These are phyloP conservation scores for Dysidea cf. avara DNA, from an alignment of 37 sponge, comb jelly and placozoan genomes.

Conservation along the genomic window DNA sequence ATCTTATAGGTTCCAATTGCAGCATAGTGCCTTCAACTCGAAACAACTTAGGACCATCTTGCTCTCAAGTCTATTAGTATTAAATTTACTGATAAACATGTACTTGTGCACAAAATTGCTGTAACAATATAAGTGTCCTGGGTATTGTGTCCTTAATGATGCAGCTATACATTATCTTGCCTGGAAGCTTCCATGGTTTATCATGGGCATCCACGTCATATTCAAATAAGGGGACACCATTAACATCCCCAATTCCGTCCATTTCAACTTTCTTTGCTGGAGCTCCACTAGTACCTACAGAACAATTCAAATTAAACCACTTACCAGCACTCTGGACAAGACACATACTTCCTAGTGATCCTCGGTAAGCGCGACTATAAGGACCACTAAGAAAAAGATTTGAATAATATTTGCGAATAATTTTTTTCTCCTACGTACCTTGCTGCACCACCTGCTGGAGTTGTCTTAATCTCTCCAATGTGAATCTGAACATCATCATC, in stretches of 20 bases:
- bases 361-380: background rate
- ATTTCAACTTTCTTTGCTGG: constrained; percentile 79
- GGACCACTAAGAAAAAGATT: background rate
- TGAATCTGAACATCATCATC: constrained; percentile 92
- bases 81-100: no score
- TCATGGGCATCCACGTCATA: constrained; percentile 83
- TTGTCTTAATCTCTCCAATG: constrained; percentile 74
- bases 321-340: background rate
- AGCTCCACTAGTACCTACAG: constrained; percentile 3
- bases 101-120: no score
- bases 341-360: constrained; percentile 1
- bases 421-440: background rate
- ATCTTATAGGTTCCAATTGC: no score
- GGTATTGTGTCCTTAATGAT: no score
- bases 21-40: no score
- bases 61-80: no score
- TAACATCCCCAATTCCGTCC: constrained; percentile 82
- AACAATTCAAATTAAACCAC: background rate
- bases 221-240: constrained; percentile 83
- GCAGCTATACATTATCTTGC: constrained; percentile 33
- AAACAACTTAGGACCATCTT: no score
- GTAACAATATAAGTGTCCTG: no score
- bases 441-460: constrained; percentile 10
- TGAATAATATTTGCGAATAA: background rate
- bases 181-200: constrained; percentile 96